phyloP scores from a whole-genome alignment of 2,797 vertebrate species.

The Manis crassicaudata region DNA sequence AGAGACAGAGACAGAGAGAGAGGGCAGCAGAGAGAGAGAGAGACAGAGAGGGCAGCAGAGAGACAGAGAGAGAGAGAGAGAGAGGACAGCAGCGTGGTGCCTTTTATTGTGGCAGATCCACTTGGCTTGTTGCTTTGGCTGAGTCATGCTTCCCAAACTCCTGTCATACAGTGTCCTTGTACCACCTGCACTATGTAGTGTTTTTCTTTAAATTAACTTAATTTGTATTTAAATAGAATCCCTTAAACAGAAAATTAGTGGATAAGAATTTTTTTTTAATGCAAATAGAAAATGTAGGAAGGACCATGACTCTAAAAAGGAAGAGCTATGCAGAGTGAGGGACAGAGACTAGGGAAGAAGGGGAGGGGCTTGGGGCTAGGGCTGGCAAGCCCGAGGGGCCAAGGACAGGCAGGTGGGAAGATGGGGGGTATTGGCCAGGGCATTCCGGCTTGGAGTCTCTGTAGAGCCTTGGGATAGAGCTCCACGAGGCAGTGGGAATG shows the following conservation, averaged over 20 bases:
- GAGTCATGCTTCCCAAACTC: not conserved
- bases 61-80: too few species aligned
- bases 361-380: not conserved
- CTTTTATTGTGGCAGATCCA: too few species aligned
- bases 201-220: not conserved
- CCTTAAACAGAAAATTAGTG: not conserved
- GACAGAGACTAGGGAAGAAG: not conserved
- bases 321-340: not conserved
- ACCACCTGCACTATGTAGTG: not conserved
- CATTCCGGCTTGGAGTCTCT: not conserved
- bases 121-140: too few species aligned
- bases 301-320: not conserved
- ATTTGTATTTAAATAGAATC: not conserved
- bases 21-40: too few species aligned
- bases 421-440: not conserved
- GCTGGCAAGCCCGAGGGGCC: not conserved
- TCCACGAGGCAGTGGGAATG: not conserved
- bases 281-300: not conserved
- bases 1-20: too few species aligned
- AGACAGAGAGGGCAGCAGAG: too few species aligned
- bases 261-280: not conserved
- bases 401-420: not conserved
- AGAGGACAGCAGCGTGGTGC: too few species aligned
- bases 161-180: not conserved
- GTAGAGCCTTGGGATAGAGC: not conserved